Evolutionary conservation across 2,888 invertebrate genomes (phyloP).

Genomic region (Heliconius sara): DNA sequence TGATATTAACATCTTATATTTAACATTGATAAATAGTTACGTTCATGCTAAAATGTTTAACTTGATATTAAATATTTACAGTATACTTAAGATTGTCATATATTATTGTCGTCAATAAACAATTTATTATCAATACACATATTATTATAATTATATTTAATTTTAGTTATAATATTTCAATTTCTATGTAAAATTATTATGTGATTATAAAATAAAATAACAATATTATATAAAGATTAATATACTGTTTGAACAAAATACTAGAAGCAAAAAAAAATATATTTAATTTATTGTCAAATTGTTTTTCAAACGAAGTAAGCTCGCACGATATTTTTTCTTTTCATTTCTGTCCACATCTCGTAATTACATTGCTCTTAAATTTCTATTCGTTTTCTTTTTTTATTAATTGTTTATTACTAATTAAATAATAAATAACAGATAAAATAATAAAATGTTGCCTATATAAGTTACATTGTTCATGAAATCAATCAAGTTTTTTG

Average conservation of each 20-base stretch:
- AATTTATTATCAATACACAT: conserved; percentile 54
- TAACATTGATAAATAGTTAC: conserved; percentile 81
- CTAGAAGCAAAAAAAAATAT: neutral
- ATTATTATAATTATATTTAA: conserved; percentile 19
- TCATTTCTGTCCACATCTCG: neutral
- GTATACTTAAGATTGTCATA: conserved; percentile 61
- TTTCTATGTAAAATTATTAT: neutral
- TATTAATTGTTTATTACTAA: neutral
- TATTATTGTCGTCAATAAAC: conserved; percentile 75
- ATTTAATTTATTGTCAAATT: conserved; percentile 4
- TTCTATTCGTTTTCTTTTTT: neutral
- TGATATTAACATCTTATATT: conserved; percentile 82
- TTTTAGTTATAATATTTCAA: conserved; percentile 8
- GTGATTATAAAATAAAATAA: neutral
- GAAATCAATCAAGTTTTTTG: neutral
- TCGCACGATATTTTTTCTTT: conserved; percentile 5
- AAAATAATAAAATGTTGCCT: neutral
- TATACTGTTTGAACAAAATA: neutral
- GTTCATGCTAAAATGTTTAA: conserved; percentile 66
- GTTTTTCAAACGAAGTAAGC: neutral
- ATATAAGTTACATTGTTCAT: neutral
- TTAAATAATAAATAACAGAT: neutral
- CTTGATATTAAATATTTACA: conserved; percentile 70
- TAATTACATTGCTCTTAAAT: no score
- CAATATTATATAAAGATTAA: neutral